A percentile compares a stretch with the other conserved stretches of the same genome.
phyloP scores from a whole-genome alignment of 2,113 vertebrate species.

The Coracopsis vasa region DNA sequence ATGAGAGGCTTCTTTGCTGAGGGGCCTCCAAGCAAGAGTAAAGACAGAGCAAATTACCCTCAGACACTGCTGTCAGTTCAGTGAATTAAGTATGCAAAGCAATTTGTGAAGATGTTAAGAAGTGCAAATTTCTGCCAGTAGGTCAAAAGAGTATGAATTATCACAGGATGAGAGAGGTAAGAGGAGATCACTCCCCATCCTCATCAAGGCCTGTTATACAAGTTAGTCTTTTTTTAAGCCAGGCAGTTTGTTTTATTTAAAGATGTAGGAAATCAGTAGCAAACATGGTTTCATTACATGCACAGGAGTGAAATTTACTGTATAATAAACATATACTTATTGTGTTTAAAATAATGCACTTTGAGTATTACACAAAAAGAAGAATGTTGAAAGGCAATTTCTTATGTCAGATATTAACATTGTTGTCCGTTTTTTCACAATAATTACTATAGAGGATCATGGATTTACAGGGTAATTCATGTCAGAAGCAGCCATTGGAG shows the following conservation, averaged over 20 bases:
- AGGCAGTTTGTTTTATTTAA: neutral
- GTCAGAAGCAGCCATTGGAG: neutral
- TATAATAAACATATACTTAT: neutral
- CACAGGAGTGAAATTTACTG: neutral
- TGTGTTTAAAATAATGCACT: neutral
- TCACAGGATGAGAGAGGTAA: conserved; percentile 18
- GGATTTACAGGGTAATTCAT: neutral
- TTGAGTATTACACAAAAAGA: neutral
- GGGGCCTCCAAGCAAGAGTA: conserved; percentile 20
- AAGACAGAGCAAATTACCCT: conserved; percentile 39
- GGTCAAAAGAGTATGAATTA: conserved; percentile 32
- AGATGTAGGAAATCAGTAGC: neutral
- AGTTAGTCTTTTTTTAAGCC: conserved; percentile 10
- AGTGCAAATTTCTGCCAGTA: conserved; percentile 28
- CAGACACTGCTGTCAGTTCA: conserved; percentile 31
- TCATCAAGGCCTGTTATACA: neutral
- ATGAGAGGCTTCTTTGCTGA: conserved; percentile 40
- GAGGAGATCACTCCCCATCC: neutral
- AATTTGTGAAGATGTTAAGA: conserved; percentile 42
- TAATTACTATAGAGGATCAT: neutral
- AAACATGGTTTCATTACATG: neutral
- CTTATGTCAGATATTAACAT: neutral
- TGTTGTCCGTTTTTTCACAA: neutral
- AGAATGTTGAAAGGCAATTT: neutral
- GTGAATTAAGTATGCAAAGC: conserved; percentile 45